A percentile compares a stretch with the other conserved stretches of the same genome.
These are phyloP conservation scores for Bovichtus variegatus DNA, from an alignment of 2,797 vertebrate species.

Conservation along the genomic window DNA sequence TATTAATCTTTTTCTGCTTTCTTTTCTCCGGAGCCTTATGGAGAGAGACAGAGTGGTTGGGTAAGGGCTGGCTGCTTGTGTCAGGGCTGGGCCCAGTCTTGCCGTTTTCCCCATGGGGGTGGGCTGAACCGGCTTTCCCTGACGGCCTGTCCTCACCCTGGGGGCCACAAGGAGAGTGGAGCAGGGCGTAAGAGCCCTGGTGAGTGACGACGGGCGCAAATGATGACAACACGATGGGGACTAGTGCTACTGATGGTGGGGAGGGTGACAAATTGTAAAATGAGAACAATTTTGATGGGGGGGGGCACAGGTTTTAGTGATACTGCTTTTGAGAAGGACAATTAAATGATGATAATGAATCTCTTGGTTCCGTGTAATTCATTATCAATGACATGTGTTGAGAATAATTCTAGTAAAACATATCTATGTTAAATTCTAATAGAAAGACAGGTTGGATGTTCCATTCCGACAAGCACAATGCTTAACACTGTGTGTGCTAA, in stretches of 20 bases:
- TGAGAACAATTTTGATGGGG: slow-evolving; percentile 11
- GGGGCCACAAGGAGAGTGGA: slow-evolving; percentile 93
- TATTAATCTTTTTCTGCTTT: slow-evolving; percentile 99
- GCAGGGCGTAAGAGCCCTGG: slow-evolving; percentile 72
- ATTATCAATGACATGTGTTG: slow-evolving; percentile 13
- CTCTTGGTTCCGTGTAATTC: slow-evolving; percentile 27
- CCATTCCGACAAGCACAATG: slow-evolving; percentile 54
- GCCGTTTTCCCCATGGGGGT: slow-evolving; percentile 93
- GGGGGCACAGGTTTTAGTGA: slow-evolving; percentile 13
- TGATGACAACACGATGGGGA: slow-evolving; percentile 50
- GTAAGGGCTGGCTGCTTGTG: slow-evolving; percentile 86
- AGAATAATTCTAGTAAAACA: slow-evolving; percentile 7
- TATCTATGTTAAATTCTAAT: slow-evolving; percentile 1
- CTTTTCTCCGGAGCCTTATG: slow-evolving; percentile 93
- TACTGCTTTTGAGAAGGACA: slow-evolving; percentile 10
- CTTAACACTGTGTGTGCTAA: slow-evolving; percentile 34
- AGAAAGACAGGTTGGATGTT: slow-evolving; percentile 41
- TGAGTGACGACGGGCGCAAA: slow-evolving; percentile 56
- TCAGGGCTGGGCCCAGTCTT: slow-evolving; percentile 83
- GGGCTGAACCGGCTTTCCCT: slow-evolving; percentile 94
- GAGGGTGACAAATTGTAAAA: slow-evolving; percentile 21
- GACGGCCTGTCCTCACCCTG: slow-evolving; percentile 95
- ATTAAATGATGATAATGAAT: background rate
- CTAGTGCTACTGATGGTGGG: slow-evolving; percentile 48
- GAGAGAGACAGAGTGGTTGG: slow-evolving; percentile 80